Evolutionary conservation across 1,140 invertebrate genomes (phyloP).

Genomic region (Bombus balteatus): DNA sequence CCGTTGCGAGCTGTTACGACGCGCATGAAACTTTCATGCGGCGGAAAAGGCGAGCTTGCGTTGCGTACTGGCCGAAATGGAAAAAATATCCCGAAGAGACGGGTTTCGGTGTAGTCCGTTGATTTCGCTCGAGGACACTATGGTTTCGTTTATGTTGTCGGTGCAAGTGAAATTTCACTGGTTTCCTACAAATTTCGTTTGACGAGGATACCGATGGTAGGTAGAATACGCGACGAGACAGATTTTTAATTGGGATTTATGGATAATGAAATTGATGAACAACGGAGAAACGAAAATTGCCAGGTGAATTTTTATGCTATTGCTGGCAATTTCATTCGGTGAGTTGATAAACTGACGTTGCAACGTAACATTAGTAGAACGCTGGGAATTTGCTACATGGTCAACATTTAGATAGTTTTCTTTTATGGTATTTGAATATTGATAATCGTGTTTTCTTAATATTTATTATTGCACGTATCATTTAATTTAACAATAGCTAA

Average conservation of each 20-base stretch:
- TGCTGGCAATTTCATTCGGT: neutral
- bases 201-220: too few species aligned
- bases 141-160: too few species aligned
- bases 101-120: neutral
- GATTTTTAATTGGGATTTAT: neutral
- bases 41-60: constrained; percentile 12
- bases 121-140: neutral
- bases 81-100: neutral
- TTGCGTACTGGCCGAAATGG: neutral
- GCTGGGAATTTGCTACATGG: neutral
- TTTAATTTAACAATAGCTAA: neutral
- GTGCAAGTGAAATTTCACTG: neutral
- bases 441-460: too few species aligned
- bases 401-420: neutral
- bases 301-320: neutral
- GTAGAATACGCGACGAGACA: neutral
- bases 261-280: neutral
- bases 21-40: constrained; percentile 35
- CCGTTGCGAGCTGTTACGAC: neutral
- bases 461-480: too few species aligned
- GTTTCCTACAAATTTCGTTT: too few species aligned
- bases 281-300: neutral
- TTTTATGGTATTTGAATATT: neutral
- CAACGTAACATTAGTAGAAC: neutral
- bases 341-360: neutral